phyloP scores from a whole-genome alignment of 2,888 invertebrate genomes.

The Shargacucullia verbasci region DNA sequence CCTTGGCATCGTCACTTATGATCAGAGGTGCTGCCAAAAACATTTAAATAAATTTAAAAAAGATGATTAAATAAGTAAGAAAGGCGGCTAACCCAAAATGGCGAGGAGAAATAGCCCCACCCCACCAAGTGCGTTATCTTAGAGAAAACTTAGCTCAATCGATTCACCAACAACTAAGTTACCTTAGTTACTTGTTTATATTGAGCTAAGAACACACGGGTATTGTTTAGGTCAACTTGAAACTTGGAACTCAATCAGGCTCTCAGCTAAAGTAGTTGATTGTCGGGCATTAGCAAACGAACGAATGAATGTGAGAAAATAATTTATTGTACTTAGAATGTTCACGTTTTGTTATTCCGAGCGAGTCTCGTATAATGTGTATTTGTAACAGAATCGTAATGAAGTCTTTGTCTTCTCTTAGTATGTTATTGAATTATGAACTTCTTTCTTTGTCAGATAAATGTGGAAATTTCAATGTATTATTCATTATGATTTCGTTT shows the following conservation, averaged over 20 bases:
- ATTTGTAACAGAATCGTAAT: slow-evolving; percentile 16
- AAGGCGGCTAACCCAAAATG: no score
- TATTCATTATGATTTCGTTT: no score
- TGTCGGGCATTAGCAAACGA: slow-evolving; percentile 53
- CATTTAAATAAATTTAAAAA: no score
- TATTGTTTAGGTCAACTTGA: slow-evolving; percentile 62
- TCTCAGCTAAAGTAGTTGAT: slow-evolving; percentile 44
- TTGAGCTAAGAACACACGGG: slow-evolving; percentile 58
- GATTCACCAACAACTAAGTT: slow-evolving; percentile 44
- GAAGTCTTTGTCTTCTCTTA: slow-evolving; percentile 13
- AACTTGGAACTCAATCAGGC: slow-evolving; percentile 56
- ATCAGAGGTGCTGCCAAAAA: no score
- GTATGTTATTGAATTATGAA: slow-evolving; percentile 5
- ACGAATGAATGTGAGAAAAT: slow-evolving; percentile 40
- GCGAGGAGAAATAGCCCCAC: no score
- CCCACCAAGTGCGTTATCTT: slow-evolving; percentile 9
- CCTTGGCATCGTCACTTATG: no score
- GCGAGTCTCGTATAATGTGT: slow-evolving; percentile 11
- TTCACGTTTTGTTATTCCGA: slow-evolving; percentile 31
- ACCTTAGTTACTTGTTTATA: slow-evolving; percentile 49
- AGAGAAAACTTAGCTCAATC: slow-evolving; percentile 53
- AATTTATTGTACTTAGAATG: slow-evolving; percentile 40
- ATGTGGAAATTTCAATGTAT: no score
- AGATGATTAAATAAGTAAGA: no score
- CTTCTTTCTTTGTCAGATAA: neutral